Evolutionary conservation across 2,113 vertebrate genomes (phyloP).

Genomic region (Grammomys surdaster): DNA sequence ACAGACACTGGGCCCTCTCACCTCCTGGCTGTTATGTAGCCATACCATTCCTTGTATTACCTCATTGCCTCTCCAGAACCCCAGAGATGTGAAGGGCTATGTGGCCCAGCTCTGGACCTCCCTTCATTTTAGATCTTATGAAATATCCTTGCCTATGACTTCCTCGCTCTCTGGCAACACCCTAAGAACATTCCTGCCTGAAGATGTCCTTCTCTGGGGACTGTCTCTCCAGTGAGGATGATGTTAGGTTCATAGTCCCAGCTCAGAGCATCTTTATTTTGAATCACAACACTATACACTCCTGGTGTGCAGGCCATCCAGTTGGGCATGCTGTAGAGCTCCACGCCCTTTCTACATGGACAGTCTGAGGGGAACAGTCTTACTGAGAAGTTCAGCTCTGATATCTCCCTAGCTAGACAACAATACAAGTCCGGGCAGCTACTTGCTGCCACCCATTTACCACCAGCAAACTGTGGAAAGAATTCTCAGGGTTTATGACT

Average conservation of each 20-base stretch:
- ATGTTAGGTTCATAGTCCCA: not conserved
- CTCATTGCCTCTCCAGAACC: not conserved
- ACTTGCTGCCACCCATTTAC: not conserved
- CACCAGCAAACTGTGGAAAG: not conserved
- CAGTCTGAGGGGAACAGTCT: too few relatives aligned
- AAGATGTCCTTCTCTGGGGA: not conserved
- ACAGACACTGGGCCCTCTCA: too few relatives aligned
- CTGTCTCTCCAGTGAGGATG: not conserved
- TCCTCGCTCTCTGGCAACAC: too few relatives aligned
- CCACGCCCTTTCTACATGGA: not conserved
- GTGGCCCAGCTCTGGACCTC: not conserved
- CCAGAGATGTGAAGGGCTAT: not conserved
- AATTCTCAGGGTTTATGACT: not conserved
- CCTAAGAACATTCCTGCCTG: too few relatives aligned
- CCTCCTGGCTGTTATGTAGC: not conserved
- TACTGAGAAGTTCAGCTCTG: not conserved
- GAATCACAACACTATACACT: not conserved
- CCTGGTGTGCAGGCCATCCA: not conserved
- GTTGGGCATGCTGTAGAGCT: not conserved
- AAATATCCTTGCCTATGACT: too few relatives aligned
- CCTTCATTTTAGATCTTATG: not conserved
- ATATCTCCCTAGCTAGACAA: accelerated
- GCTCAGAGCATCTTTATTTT: not conserved
- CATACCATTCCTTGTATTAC: not conserved
- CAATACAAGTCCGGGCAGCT: not conserved